Evolutionary conservation across 2,888 invertebrate genomes (phyloP).

Genomic region (Bombylius major): DNA sequence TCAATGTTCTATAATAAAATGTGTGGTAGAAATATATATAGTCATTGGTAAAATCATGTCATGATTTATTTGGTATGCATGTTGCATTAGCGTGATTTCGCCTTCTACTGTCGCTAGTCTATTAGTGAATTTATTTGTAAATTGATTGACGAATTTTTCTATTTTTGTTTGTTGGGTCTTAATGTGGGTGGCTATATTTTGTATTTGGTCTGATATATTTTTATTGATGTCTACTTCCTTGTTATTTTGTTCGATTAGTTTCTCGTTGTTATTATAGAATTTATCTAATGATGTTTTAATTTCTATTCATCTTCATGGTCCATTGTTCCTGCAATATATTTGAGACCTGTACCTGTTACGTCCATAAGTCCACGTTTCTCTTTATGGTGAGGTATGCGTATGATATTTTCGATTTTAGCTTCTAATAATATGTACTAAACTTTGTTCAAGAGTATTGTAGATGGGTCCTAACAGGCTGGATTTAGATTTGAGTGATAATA

Average conservation of each 20-base stretch:
- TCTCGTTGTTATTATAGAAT: not conserved
- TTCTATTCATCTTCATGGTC: not conserved
- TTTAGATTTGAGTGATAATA: not conserved
- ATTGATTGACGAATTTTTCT: too few relatives aligned
- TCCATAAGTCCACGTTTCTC: conserved; percentile 5
- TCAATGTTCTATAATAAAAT: too few relatives aligned
- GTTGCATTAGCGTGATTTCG: too few relatives aligned
- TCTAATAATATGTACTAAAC: not conserved
- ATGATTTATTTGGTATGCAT: not conserved
- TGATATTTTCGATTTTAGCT: not conserved
- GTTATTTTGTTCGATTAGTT: not conserved
- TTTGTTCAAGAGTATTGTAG: not conserved
- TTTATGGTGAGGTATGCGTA: not conserved
- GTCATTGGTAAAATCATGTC: too few relatives aligned
- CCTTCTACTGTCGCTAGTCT: too few relatives aligned
- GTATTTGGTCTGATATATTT: not conserved
- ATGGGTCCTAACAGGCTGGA: not conserved
- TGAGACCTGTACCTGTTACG: conserved; percentile 4
- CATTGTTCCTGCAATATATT: conserved; percentile 3
- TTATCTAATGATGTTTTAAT: not conserved
- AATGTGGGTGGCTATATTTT: not conserved
- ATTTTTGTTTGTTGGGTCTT: not conserved
- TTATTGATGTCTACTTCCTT: not conserved
- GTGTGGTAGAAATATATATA: too few relatives aligned
- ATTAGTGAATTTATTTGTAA: too few relatives aligned